Conservation (phyloP, 2,888 invertebrate species). For the Mechanitis messenoides region DNA sequence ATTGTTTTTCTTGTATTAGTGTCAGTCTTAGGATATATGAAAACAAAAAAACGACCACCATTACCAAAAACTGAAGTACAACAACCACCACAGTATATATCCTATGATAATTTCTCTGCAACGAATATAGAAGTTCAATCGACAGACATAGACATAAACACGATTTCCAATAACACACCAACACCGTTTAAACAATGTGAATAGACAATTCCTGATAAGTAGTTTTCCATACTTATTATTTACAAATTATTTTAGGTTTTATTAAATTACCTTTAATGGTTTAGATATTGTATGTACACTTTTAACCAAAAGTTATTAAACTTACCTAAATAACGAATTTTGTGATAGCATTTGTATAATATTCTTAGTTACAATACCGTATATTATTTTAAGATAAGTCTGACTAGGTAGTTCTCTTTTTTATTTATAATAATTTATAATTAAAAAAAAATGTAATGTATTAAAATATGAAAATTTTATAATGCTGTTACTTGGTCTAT, state of each 20-base stretch:
- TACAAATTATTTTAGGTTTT: not conserved
- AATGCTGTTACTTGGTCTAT: constrained; percentile 6
- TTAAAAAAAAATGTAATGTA: not conserved
- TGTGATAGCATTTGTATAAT: constrained; percentile 9
- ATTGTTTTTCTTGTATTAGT: constrained; percentile 89
- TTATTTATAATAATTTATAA: constrained; percentile 1
- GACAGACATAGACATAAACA: constrained; percentile 67
- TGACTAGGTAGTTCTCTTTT: not conserved
- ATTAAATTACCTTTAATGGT: not conserved
- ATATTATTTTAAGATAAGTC: constrained; percentile 5
- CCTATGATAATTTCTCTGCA: constrained; percentile 77
- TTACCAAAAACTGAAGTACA: constrained; percentile 83
- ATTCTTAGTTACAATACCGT: not conserved
- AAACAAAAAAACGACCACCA: constrained; percentile 88
- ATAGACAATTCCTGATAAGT: constrained; percentile 13
- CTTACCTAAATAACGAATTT: constrained; percentile 38
- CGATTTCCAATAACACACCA: constrained; percentile 65
- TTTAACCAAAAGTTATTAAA: constrained; percentile 45
- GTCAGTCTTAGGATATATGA: constrained; percentile 89
- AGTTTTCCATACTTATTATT: not conserved
- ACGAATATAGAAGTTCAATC: constrained; percentile 61
- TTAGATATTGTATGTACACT: constrained; percentile 38
- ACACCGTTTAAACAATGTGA: constrained; percentile 29
- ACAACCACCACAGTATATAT: constrained; percentile 87
- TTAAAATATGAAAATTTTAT: constrained; percentile 11